phyloP scores from a whole-genome alignment of 1,140 invertebrate species.

The Littorina saxatilis region DNA sequence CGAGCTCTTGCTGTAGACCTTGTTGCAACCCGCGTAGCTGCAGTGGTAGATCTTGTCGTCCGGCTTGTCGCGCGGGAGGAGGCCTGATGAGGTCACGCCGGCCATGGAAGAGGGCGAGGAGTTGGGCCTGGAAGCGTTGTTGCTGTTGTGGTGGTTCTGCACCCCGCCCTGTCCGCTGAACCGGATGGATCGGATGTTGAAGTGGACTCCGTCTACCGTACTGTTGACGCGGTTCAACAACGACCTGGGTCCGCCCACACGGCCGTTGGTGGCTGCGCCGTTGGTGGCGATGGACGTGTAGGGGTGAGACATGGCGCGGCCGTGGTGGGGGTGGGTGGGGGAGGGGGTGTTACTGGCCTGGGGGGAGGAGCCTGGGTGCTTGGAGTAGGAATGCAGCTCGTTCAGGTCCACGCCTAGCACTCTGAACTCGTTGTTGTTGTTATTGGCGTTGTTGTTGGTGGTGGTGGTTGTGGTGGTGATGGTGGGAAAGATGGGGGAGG shows the following conservation, averaged over 20 bases:
- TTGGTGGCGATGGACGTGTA: slow-evolving; percentile 15
- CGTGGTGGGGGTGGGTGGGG: slow-evolving; percentile 18
- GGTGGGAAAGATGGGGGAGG: neutral
- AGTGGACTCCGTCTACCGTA: slow-evolving; percentile 51
- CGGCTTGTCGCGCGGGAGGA: slow-evolving; percentile 49
- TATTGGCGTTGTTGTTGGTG: neutral
- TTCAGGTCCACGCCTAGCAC: slow-evolving; percentile 76
- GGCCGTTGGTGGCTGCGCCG: neutral
- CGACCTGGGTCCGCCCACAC: slow-evolving; percentile 45
- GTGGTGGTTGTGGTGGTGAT: neutral
- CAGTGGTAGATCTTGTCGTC: slow-evolving; percentile 81
- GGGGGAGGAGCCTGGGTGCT: slow-evolving; percentile 14
- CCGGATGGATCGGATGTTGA: slow-evolving; percentile 26
- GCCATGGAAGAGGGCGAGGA: neutral
- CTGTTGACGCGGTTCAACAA: slow-evolving; percentile 55
- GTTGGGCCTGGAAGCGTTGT: slow-evolving; percentile 9
- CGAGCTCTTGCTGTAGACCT: slow-evolving; percentile 91
- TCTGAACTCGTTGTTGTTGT: slow-evolving; percentile 64
- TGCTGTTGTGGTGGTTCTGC: slow-evolving; percentile 50
- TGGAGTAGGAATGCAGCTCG: slow-evolving; percentile 69
- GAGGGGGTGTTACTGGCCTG: slow-evolving; percentile 1
- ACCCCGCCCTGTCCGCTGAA: neutral
- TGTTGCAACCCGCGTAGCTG: slow-evolving; percentile 80
- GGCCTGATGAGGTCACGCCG: neutral
- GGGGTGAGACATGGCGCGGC: slow-evolving; percentile 8